Percentiles rank a stretch among this genome's conserved stretches.
phyloP scores from a whole-genome alignment of 2,797 vertebrate species.

The Anomalospiza imberbis region DNA sequence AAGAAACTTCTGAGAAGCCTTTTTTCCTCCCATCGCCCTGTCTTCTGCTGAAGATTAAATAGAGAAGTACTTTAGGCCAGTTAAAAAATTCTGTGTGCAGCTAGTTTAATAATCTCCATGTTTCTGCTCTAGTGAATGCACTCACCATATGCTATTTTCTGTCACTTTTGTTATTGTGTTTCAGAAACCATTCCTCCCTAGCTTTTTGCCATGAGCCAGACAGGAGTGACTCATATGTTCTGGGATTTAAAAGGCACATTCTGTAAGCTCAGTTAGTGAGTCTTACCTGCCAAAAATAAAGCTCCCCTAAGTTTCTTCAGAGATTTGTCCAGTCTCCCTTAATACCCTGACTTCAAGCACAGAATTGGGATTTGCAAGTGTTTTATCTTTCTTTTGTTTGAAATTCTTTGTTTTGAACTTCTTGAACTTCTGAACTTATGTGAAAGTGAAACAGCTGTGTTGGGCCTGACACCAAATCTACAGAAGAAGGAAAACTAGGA shows the following conservation, averaged over 20 bases:
- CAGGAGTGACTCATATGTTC: constrained; percentile 28
- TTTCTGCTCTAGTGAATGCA: neutral
- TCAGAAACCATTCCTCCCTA: neutral
- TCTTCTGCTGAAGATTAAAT: neutral
- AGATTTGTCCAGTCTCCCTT: neutral
- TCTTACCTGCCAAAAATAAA: constrained; percentile 15
- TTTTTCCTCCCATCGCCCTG: rapidly evolving
- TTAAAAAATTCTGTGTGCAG: neutral
- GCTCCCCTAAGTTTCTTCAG: neutral
- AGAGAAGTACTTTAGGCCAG: neutral
- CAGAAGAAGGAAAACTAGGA: neutral
- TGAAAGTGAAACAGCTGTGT: neutral
- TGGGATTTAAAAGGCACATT: constrained; percentile 24
- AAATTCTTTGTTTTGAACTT: neutral
- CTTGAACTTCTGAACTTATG: neutral
- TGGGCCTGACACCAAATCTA: neutral
- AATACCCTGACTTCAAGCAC: neutral
- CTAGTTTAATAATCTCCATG: neutral
- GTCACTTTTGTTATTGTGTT: neutral
- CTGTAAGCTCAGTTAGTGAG: neutral
- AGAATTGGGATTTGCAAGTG: neutral
- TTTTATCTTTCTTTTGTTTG: neutral
- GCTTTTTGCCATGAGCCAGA: neutral
- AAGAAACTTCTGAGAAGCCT: neutral
- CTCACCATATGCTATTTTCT: neutral